phyloP scores from a whole-genome alignment of 2,888 invertebrate species.

The Cataglyphis albicans region DNA sequence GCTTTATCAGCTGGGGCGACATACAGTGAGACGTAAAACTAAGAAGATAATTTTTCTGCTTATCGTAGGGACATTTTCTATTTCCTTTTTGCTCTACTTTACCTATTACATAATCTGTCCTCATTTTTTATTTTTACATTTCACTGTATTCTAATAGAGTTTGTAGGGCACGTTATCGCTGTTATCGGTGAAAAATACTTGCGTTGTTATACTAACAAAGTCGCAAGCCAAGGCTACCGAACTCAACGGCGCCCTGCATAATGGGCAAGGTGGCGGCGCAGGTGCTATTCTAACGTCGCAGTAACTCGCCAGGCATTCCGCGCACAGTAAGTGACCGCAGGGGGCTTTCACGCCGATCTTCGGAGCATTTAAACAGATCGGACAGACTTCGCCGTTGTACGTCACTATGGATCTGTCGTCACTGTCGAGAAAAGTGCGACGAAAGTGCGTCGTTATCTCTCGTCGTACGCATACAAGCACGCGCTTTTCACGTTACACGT shows the following conservation, averaged over 20 bases:
- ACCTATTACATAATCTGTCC: too few relatives aligned
- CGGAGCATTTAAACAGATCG: slow-evolving; percentile 73
- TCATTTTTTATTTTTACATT: background rate
- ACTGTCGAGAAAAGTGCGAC: background rate
- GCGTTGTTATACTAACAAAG: slow-evolving; percentile 66
- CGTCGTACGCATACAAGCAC: background rate
- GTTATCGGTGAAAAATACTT: background rate
- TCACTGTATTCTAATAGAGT: background rate
- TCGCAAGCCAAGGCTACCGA: slow-evolving; percentile 78
- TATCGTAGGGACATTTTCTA: background rate
- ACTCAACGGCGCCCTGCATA: slow-evolving; percentile 75
- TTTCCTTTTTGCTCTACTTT: background rate
- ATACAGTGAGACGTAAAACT: background rate
- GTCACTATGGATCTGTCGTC: slow-evolving; percentile 17
- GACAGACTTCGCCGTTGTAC: slow-evolving; percentile 72
- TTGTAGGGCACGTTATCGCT: background rate
- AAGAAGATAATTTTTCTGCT: background rate
- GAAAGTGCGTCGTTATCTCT: too few relatives aligned
- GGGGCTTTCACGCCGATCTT: slow-evolving; percentile 64
- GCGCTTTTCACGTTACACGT: background rate
- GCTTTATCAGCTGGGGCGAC: background rate
- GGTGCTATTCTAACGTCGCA: slow-evolving; percentile 83
- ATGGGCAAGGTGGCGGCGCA: slow-evolving; percentile 78
- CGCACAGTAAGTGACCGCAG: slow-evolving; percentile 75
- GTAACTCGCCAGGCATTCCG: slow-evolving; percentile 67